Evolutionary conservation across 2,888 invertebrate species (phyloP), one percentile per base, ranked within the genome.

Genomic region (Protodeltote pygarga): DNA sequence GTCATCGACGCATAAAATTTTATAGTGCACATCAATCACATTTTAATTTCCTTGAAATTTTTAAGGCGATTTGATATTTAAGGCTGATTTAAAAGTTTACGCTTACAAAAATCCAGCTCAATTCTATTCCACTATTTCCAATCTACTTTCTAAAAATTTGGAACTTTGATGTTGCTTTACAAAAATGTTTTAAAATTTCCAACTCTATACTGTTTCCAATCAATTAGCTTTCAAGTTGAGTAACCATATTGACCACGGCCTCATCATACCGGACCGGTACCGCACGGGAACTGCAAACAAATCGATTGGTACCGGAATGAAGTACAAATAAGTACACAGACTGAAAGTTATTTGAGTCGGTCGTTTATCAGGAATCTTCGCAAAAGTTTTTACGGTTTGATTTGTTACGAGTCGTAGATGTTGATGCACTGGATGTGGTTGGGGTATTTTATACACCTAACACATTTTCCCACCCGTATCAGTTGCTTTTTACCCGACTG

Each of bases 381-480:
- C 67, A 35, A 73, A 87, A 89, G 79, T 89, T 89, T 87, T 87
- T 85, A 86, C 83, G 79, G 84, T 89, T 88, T 88, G 89, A 87
- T 89, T 89, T 87, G 89, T 87, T 81, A 80, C 81, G 80, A 80
- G 73, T 77, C 70, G 55, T 58, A 23, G 44, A 48, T 65, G 42
- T 29, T 45, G 68, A 66, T 65, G 32, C 6, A 34, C 80, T 84
- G 58, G 79, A 82, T 70, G 54, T 21, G 32, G 53, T 33, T 10
- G 14, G 3, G 5, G 5, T 1, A 9, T 11, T 44, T 34, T 15
- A 3, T 28, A 33, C 32, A 9, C 8, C 5, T 17, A 16, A 9
- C 6, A n/a, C 1, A 11, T 19, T 13, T n/a, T n/a, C n/a, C n/a
- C n/a, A n/a, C n/a, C n/a, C n/a, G n/a, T n/a, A n/a, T n/a, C n/a